Conservation (phyloP, 2,888 invertebrate genomes). For the Agrochola lychnidis region DNA sequence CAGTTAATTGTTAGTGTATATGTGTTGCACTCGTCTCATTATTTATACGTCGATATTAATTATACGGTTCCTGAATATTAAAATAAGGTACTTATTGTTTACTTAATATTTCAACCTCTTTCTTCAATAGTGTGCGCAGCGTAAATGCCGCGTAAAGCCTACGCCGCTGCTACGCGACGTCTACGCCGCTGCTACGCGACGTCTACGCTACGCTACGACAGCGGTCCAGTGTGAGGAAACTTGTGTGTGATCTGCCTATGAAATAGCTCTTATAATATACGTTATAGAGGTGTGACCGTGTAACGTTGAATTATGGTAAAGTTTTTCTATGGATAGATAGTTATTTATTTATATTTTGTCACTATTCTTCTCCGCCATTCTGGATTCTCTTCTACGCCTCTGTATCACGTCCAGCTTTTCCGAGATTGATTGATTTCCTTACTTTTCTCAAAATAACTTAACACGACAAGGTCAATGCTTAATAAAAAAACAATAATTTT, state of each 20-base stretch:
- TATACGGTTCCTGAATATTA: neutral
- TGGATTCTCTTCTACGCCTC: no score
- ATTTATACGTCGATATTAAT: neutral
- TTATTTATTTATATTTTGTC: neutral
- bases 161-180: neutral
- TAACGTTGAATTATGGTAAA: neutral
- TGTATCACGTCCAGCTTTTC: neutral
- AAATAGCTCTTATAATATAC: no score
- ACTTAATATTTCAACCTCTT: neutral
- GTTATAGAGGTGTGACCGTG: neutral
- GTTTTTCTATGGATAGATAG: neutral
- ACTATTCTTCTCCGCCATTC: neutral
- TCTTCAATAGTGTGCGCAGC: neutral
- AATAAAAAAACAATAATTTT: slow-evolving; percentile 27
- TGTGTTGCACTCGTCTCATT: slow-evolving; percentile 13
- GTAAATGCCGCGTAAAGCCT: neutral
- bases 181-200: neutral
- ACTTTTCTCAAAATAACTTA: slow-evolving; percentile 15
- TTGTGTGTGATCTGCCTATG: neutral
- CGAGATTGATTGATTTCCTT: slow-evolving; percentile 11
- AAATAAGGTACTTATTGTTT: neutral
- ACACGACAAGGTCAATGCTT: slow-evolving; percentile 20
- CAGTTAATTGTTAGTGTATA: slow-evolving; percentile 12
- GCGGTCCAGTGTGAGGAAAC: no score
- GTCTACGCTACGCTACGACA: neutral